Base-by-base conservation (phyloP, 2,113 vertebrate genomes). In the Clinocottus analis region DNA sequence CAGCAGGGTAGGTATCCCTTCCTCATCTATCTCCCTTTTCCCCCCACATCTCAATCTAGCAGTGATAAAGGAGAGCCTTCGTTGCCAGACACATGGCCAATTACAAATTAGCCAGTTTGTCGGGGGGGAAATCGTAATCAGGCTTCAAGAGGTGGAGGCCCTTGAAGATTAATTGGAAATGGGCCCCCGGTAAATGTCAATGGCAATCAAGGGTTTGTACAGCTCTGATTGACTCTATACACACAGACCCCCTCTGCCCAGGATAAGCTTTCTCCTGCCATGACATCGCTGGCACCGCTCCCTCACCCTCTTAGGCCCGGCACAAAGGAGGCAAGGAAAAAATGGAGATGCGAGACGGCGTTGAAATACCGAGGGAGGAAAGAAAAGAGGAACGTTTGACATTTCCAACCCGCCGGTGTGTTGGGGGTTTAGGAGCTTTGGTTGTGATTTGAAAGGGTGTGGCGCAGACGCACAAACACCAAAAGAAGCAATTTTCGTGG, bases 161-260 rank as follows among this genome's bases (percentile, higher is more conserved):
- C 93, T 93, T 94, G 94, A 94, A 95, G 94, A 94, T 95, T 95
- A 95, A 95, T 95, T 95, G 94, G 93, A 95, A 94, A 91, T 90
- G 86, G 92, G 91, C 85, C 93, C 92, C 93, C 58, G 73, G 92
- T 94, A 95, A 95, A 95, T 94, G 95, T 94, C 94, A 95, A 93
- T 90, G 91, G 90, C 92, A 94, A 93, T 94, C 91, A 92, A 91
- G 92, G 91, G 93, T 92, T 91, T 88, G 89, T 86, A 81, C 87
- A 89, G 86, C 90, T 82, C 87, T 90, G 92, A 94, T 94, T 94
- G 94, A 93, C 92, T 94, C 91, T 91, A 91, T 88, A 92, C 85
- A 92, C 93, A 90, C 84, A 89, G n/a, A n/a, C n/a, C 85, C 85
- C 83, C 73, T 86, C 89, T 86, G 79, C 88, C 89, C 59, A 75